Conservation (phyloP, 23 tunicate genomes). For the Ascidia mentula region DNA sequence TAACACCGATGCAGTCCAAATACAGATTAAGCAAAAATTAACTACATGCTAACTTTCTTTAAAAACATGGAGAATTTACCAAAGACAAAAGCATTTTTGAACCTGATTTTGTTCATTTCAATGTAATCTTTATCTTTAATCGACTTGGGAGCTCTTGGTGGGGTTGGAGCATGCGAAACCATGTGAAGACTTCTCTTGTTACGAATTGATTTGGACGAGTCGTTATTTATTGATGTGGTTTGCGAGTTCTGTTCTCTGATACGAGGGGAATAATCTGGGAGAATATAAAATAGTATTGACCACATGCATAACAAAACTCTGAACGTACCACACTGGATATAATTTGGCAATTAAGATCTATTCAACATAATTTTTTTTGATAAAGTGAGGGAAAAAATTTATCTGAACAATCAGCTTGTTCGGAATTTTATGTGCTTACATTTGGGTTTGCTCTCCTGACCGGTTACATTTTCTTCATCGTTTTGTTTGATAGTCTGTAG, state of each 20-base stretch:
- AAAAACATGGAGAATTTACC: too few species aligned
- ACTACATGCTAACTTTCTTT: neutral
- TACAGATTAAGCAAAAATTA: neutral
- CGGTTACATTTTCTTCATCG: too few species aligned
- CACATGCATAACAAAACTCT: too few species aligned
- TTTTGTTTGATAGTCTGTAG: too few species aligned
- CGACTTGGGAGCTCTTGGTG: constrained; percentile 44
- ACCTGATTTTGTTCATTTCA: constrained; percentile 79
- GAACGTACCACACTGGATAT: neutral
- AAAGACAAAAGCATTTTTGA: too few species aligned
- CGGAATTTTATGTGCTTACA: too few species aligned
- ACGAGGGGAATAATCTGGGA: neutral
- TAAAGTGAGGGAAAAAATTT: too few species aligned
- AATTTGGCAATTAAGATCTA: neutral
- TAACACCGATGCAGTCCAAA: too few species aligned
- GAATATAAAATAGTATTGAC: too few species aligned
- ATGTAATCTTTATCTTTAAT: constrained; percentile 67
- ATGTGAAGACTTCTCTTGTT: constrained; percentile 1
- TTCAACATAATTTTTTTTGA: neutral
- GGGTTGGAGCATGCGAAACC: constrained; percentile 23
- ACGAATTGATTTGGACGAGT: neutral
- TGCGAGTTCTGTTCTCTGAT: neutral
- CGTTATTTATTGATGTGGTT: neutral
- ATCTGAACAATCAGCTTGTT: too few species aligned
- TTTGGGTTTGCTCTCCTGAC: too few species aligned